A percentile compares a stretch with the other conserved stretches of the same genome.
phyloP scores from a whole-genome alignment of 2,113 vertebrate species.

The Argyrosomus japonicus region DNA sequence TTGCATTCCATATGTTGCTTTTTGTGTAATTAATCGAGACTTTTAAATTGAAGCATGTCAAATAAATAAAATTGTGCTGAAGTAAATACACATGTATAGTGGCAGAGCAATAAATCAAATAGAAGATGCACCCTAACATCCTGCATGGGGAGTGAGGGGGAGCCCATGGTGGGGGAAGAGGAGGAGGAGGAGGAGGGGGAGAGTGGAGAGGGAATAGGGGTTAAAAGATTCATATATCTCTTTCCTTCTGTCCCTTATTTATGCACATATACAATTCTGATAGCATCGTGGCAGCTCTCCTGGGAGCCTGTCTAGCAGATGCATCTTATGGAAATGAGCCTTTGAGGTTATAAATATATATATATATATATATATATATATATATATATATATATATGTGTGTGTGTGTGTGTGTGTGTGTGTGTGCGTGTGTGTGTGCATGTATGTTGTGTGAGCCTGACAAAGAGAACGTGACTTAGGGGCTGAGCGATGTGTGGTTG shows the following conservation, averaged over 20 bases:
- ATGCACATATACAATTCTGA: conserved; percentile 69
- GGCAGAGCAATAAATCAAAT: conserved; percentile 30
- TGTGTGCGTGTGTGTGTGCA: neutral
- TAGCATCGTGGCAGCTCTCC: conserved; percentile 50
- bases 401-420: too few species aligned
- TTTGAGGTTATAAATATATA: conserved; percentile 49
- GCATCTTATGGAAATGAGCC: conserved; percentile 73
- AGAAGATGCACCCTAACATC: conserved; percentile 16
- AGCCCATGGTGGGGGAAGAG: neutral
- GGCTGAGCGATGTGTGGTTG: conserved; percentile 15
- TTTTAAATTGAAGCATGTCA: neutral
- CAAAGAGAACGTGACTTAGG: neutral
- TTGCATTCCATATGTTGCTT: neutral
- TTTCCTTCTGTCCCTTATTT: conserved; percentile 63
- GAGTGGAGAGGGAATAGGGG: conserved; percentile 1
- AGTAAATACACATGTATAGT: neutral
- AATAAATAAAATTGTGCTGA: conserved; percentile 7
- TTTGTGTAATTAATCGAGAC: neutral
- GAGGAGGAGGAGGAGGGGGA: neutral
- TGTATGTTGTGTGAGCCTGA: neutral
- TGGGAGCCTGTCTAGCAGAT: conserved; percentile 65
- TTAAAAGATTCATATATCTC: conserved; percentile 59
- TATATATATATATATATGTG: conserved; percentile 14
- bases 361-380: too few species aligned
- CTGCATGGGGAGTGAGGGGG: neutral